phyloP scores from a whole-genome alignment of 2,113 vertebrate genomes.

The Psammodynastes pulverulentus region DNA sequence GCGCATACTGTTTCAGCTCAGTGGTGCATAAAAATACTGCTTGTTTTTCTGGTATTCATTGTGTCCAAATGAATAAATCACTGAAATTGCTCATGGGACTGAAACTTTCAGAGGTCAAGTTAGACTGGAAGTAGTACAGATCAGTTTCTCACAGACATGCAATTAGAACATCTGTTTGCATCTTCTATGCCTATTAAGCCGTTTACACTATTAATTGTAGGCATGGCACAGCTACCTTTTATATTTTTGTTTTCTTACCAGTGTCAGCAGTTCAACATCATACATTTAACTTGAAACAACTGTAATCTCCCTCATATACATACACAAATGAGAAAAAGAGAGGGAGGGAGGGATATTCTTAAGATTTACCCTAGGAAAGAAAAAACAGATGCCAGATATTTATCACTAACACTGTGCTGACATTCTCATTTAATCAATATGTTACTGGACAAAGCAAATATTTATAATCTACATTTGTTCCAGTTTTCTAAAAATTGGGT shows the following conservation, averaged over 20 bases:
- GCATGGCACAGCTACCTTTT: conserved; percentile 55
- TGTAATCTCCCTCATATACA: conserved; percentile 32
- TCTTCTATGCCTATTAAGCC: conserved; percentile 65
- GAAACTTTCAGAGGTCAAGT: conserved; percentile 68
- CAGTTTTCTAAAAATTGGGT: no score
- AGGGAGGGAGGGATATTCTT: no score
- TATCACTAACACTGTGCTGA: no score
- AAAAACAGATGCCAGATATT: no score
- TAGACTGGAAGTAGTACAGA: conserved; percentile 62
- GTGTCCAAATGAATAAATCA: conserved; percentile 69
- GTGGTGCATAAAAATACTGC: conserved; percentile 46
- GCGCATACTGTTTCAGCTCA: not conserved
- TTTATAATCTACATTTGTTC: no score
- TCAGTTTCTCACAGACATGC: conserved; percentile 64
- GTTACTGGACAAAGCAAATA: no score
- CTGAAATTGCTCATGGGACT: conserved; percentile 56
- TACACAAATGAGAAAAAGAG: not conserved
- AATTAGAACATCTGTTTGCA: conserved; percentile 71
- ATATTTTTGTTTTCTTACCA: conserved; percentile 57
- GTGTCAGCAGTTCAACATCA: conserved; percentile 45
- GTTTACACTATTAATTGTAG: conserved; percentile 68
- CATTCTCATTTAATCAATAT: no score
- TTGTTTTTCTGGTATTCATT: conserved; percentile 62
- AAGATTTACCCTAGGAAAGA: no score
- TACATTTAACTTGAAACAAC: conserved; percentile 44